These are phyloP conservation scores for Catharus ustulatus DNA, from an alignment of 2,797 vertebrate genomes.

Conservation along the genomic window DNA sequence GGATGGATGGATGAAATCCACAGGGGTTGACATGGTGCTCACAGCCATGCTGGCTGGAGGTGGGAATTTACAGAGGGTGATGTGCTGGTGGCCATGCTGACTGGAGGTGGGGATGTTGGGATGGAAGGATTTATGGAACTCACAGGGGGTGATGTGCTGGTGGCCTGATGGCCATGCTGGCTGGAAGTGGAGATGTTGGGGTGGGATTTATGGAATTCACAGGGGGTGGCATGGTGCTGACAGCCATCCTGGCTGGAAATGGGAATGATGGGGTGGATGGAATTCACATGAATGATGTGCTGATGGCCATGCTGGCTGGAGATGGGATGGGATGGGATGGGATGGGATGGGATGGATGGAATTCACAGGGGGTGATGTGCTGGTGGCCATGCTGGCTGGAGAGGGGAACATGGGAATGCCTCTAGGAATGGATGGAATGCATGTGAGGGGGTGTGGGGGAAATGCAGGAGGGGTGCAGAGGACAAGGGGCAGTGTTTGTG, in stretches of 20 bases:
- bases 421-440: not conserved
- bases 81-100: too few species aligned
- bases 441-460: fast-evolving
- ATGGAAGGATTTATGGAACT: not conserved
- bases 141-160: not conserved
- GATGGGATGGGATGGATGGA: constrained; percentile 63
- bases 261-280: too few species aligned
- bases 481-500: not conserved
- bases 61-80: not conserved
- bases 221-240: not conserved
- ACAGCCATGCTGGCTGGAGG: not conserved
- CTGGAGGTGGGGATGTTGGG: not conserved
- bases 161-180: fast-evolving
- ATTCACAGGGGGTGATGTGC: not conserved
- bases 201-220: not conserved
- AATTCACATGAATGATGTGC: not conserved
- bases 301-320: constrained; percentile 41
- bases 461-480: not conserved
- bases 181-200: too few species aligned
- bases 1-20: fast-evolving
- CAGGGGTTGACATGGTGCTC: not conserved
- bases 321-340: constrained; percentile 62
- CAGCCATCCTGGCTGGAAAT: constrained; percentile 74
- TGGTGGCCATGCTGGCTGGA: too few species aligned
- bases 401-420: not conserved